Conservation (phyloP, 2,797 vertebrate genomes). For the Distichodus sexfasciatus region DNA sequence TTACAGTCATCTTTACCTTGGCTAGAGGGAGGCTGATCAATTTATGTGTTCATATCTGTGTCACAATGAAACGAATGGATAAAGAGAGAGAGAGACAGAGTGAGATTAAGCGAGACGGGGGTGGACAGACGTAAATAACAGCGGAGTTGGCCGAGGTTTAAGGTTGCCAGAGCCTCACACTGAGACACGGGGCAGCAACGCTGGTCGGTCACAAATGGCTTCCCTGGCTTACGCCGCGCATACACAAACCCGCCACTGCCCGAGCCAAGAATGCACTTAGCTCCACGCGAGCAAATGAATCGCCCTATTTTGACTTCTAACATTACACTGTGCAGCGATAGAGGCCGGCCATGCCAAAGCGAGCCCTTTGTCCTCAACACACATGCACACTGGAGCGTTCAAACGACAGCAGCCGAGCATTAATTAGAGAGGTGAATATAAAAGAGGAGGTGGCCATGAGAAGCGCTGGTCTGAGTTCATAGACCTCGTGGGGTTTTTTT, state of each 20-base stretch:
- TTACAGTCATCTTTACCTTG: constrained; percentile 16
- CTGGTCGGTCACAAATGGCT: constrained; percentile 90
- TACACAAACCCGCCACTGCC: constrained; percentile 78
- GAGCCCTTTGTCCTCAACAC: constrained; percentile 69
- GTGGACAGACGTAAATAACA: constrained; percentile 77
- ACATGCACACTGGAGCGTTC: constrained; percentile 67
- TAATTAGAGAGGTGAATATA: constrained; percentile 71
- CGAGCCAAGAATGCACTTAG: constrained; percentile 98
- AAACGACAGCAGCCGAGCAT: constrained; percentile 64
- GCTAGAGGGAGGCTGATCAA: not conserved
- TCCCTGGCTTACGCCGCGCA: constrained; percentile 87
- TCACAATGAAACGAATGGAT: constrained; percentile 84
- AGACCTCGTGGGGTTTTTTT: no score
- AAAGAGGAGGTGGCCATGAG: constrained; percentile 62
- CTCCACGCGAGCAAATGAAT: constrained; percentile 89
- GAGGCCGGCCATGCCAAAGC: constrained; percentile 68
- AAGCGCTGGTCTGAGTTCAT: constrained; percentile 51
- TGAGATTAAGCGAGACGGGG: no score
- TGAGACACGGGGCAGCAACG: constrained; percentile 84
- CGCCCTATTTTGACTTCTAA: constrained; percentile 85
- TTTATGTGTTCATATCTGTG: constrained; percentile 83
- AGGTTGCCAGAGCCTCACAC: constrained; percentile 82
- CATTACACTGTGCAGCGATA: constrained; percentile 78
- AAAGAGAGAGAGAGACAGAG: constrained; percentile 54
- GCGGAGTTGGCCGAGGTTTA: constrained; percentile 78